Evolutionary conservation across 2,113 vertebrate species (phyloP).

Genomic region (Labrus mixtus): DNA sequence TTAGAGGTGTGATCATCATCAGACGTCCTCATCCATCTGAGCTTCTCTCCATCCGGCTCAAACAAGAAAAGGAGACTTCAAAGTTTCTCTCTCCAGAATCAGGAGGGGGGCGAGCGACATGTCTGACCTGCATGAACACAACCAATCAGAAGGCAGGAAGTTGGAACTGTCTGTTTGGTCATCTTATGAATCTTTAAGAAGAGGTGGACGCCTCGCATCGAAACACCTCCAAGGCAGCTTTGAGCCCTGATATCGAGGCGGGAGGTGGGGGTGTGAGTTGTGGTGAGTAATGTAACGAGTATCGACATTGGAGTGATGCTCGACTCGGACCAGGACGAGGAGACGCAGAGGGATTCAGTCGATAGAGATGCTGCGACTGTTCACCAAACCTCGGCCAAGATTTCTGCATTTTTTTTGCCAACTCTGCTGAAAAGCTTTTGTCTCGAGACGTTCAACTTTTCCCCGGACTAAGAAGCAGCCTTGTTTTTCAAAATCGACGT

Average conservation of each 20-base stretch:
- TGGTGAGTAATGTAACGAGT: slow-evolving; percentile 68
- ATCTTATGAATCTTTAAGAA: slow-evolving; percentile 26
- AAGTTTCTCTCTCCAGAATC: not conserved
- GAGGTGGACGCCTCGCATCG: slow-evolving; percentile 47
- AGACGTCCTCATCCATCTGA: slow-evolving; percentile 17
- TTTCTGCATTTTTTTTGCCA: not conserved
- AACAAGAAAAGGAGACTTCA: slow-evolving; percentile 9
- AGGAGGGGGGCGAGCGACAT: not conserved
- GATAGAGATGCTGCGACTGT: slow-evolving; percentile 13
- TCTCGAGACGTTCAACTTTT: not conserved
- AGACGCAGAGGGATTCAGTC: slow-evolving; percentile 9
- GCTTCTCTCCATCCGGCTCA: not conserved
- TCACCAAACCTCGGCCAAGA: not conserved
- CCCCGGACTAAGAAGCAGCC: not conserved
- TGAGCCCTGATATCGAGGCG: slow-evolving; percentile 43
- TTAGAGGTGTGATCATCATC: not conserved
- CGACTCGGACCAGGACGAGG: slow-evolving; percentile 7
- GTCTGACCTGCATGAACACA: slow-evolving; percentile 13
- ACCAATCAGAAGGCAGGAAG: not conserved
- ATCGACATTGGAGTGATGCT: slow-evolving; percentile 28
- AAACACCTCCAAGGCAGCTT: slow-evolving; percentile 23
- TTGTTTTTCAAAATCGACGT: slow-evolving; percentile 20
- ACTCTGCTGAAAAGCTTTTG: slow-evolving; percentile 1
- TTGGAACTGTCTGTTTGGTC: slow-evolving; percentile 7
- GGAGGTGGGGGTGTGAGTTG: slow-evolving; percentile 61